Base-by-base conservation (phyloP, 2,797 vertebrate genomes). In the Gallirallus australis region DNA sequence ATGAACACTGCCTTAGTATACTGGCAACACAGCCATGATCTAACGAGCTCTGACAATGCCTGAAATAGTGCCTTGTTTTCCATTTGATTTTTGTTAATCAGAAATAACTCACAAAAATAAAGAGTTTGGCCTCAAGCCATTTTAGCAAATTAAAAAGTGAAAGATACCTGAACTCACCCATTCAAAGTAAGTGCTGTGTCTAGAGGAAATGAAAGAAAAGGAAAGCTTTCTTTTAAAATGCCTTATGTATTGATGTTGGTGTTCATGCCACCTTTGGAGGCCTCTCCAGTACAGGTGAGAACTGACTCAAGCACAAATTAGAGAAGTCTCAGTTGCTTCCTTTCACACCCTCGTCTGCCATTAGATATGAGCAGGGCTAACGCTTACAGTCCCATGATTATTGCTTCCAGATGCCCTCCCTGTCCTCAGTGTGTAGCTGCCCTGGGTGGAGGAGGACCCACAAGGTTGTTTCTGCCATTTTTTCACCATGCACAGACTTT, bases 301-400 rank as follows among this genome's bases (percentile, higher is more conserved):
- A 35, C 54, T 86, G 10, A 35, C 18, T 40, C 48, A 63, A 0
- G 1, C 6, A 48, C 8, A 61, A 18, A 75, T n/a, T 15, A 37
- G n/a, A 86, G 61, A 42, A 52, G 2, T 15, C 33, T 27, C 15
- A 11, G 53, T 7, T 78, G 23, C 14, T 63, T 59, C 54, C 57
- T 69, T 64, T 24, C 42, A 28, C 8, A 11, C 40, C 54, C 35
- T 28, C 23, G 30, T 0, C 2, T 7, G 35, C 35, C 25, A 52
- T 23, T 21, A 50, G n/a, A 23, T 53, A 33, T 9, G 16, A 89
- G 39, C 39, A 27, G 1, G 80, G 31, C 9, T n/a, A 57, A 33
- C 0, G 1, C 2, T 1, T 7, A 24, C 48, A 75, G 61, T 9
- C 50, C 31, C 4, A 0, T 33, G 35, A 7, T 10, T 8, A 23